These are phyloP conservation scores for Apeira syringaria DNA, from an alignment of 2,888 invertebrate species.

Conservation along the genomic window DNA sequence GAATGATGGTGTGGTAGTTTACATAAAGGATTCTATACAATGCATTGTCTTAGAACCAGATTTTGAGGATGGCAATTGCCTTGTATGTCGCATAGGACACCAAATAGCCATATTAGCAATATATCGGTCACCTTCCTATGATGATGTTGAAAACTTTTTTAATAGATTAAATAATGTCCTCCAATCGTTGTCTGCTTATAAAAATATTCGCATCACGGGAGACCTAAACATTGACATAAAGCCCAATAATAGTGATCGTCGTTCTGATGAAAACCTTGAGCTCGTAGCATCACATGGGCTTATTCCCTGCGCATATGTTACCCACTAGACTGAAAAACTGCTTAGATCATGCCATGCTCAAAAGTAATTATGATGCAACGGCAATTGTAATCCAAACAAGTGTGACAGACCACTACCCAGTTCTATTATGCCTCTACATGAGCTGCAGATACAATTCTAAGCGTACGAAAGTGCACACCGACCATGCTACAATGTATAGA, in stretches of 20 bases:
- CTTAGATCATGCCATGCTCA: slow-evolving; percentile 19
- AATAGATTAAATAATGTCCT: slow-evolving; percentile 5
- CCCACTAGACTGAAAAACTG: slow-evolving; percentile 25
- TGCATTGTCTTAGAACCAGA: neutral
- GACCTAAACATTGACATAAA: slow-evolving; percentile 24
- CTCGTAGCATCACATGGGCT: slow-evolving; percentile 14
- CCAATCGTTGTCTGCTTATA: neutral
- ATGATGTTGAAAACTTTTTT: slow-evolving; percentile 1
- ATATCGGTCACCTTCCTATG: slow-evolving; percentile 25
- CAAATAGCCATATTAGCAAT: slow-evolving; percentile 3
- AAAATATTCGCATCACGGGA: slow-evolving; percentile 11
- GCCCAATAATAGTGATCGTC: neutral
- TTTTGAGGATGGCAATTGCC: neutral
- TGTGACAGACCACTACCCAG: slow-evolving; percentile 23
- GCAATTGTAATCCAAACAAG: slow-evolving; percentile 12
- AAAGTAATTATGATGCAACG: slow-evolving; percentile 4
- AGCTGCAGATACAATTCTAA: neutral
- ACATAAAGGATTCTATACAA: neutral
- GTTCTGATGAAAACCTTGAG: slow-evolving; percentile 19
- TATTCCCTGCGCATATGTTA: slow-evolving; percentile 21
- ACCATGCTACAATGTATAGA: neutral
- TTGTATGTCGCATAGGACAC: neutral
- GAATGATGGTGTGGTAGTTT: neutral
- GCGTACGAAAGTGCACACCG: neutral
- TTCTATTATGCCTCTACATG: slow-evolving; percentile 6